A percentile compares a stretch with the other conserved stretches of the same genome.
Evolutionary conservation across 2,888 invertebrate species (phyloP).

Genomic region (Monopis laevigella): DNA sequence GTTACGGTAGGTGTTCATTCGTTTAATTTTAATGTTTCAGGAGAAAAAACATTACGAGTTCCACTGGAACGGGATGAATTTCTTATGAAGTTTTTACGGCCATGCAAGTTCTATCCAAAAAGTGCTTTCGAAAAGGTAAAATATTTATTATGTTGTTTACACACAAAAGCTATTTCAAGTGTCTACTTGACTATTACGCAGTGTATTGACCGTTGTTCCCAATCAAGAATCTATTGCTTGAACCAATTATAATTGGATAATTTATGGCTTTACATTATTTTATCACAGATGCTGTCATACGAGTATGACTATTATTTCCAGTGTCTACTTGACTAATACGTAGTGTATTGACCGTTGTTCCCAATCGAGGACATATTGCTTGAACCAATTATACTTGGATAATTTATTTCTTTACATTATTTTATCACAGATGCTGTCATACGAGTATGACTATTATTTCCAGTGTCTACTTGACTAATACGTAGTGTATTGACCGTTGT

Average conservation of each 20-base stretch:
- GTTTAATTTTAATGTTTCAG: slow-evolving; percentile 58
- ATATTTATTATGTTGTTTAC: slow-evolving; percentile 11
- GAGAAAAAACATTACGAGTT: slow-evolving; percentile 67
- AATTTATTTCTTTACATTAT: too few species aligned
- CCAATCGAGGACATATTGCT: not conserved
- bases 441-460: too few species aligned
- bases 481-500: not conserved
- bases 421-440: too few species aligned
- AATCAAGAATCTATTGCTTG: not conserved
- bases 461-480: not conserved
- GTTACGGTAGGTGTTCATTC: too few species aligned
- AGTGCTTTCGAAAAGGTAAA: slow-evolving; percentile 80
- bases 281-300: too few species aligned
- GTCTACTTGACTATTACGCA: not conserved
- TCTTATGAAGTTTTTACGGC: slow-evolving; percentile 81
- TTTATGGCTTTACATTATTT: too few species aligned
- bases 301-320: too few species aligned
- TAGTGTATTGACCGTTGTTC: not conserved
- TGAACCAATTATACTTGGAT: too few species aligned
- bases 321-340: not conserved
- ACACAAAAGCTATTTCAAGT: not conserved
- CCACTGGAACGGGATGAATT: slow-evolving; percentile 78
- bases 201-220: not conserved
- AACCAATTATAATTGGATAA: too few species aligned
- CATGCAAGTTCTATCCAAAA: slow-evolving; percentile 86